Evolutionary conservation across 2,888 invertebrate genomes (phyloP).

Genomic region (Alsophila aescularia): DNA sequence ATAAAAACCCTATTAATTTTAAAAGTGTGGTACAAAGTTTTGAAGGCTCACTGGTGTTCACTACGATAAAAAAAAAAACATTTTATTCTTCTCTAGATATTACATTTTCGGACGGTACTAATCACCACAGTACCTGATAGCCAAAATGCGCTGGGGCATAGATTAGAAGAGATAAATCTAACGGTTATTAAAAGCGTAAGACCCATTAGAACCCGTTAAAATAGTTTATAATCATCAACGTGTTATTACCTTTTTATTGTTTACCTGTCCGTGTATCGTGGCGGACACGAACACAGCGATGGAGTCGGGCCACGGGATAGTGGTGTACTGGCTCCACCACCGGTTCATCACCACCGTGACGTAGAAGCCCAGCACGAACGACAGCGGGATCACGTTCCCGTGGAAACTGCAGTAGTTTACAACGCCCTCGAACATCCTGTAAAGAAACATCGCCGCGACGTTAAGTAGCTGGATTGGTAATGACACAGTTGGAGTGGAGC

Average conservation of each 20-base stretch:
- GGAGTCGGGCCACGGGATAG: constrained; percentile 94
- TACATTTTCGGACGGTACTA: too few relatives aligned
- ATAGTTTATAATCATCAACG: neutral
- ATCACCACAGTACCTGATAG: too few relatives aligned
- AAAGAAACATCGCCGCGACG: constrained; percentile 43
- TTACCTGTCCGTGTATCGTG: constrained; percentile 91
- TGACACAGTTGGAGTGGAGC: neutral
- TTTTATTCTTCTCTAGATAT: too few relatives aligned
- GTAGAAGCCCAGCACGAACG: constrained; percentile 97
- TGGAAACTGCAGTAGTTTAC: constrained; percentile 94
- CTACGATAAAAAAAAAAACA: too few relatives aligned
- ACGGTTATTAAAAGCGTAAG: neutral
- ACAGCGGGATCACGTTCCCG: constrained; percentile 94
- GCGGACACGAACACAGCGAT: constrained; percentile 94
- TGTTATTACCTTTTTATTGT: constrained; percentile 21
- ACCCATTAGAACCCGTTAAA: neutral
- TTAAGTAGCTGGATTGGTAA: constrained; percentile 5
- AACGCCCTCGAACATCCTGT: constrained; percentile 91
- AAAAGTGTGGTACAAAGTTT: too few relatives aligned
- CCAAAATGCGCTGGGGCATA: neutral
- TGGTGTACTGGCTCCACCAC: constrained; percentile 95
- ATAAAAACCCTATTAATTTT: too few relatives aligned
- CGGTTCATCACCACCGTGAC: constrained; percentile 96
- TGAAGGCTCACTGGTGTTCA: too few relatives aligned
- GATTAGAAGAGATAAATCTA: too few relatives aligned